phyloP scores from a whole-genome alignment of 2,113 vertebrate species.

The Nibea albiflora region DNA sequence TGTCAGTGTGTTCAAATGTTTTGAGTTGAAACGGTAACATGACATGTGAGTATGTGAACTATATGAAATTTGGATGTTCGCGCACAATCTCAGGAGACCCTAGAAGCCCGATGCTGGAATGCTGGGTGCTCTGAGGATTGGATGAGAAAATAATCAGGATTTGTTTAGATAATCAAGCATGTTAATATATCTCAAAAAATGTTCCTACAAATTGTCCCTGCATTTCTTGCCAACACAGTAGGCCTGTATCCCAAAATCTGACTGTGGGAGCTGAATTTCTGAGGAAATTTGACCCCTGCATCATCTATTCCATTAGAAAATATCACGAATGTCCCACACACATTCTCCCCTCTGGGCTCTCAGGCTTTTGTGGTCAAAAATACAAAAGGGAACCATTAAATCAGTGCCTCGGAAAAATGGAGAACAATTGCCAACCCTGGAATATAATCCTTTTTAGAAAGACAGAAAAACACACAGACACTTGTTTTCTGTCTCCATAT shows the following conservation, averaged over 20 bases:
- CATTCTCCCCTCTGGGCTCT: conserved; percentile 1
- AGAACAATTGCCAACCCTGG: background rate
- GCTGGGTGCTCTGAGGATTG: background rate
- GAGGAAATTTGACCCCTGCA: too few species aligned
- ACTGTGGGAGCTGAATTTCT: background rate
- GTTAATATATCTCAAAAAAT: background rate
- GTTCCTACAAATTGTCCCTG: too few species aligned
- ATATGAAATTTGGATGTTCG: conserved; percentile 1
- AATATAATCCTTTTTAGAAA: conserved; percentile 1
- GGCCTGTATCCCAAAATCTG: too few species aligned
- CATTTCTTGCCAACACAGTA: too few species aligned
- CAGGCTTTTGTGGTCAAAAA: conserved; percentile 22
- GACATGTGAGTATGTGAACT: background rate
- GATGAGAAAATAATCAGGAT: background rate
- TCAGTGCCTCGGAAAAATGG: background rate
- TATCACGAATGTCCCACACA: background rate
- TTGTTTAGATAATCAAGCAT: conserved; percentile 8
- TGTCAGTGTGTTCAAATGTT: background rate
- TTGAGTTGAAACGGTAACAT: background rate
- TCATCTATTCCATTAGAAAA: background rate
- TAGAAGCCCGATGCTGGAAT: background rate
- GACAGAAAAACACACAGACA: background rate
- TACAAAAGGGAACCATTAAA: conserved; percentile 22
- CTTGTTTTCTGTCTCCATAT: background rate
- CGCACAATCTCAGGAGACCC: background rate